A percentile compares a stretch with the other conserved stretches of the same genome.
Evolutionary conservation across 2,113 vertebrate genomes (phyloP).

Genomic region (Pelodiscus sinensis): DNA sequence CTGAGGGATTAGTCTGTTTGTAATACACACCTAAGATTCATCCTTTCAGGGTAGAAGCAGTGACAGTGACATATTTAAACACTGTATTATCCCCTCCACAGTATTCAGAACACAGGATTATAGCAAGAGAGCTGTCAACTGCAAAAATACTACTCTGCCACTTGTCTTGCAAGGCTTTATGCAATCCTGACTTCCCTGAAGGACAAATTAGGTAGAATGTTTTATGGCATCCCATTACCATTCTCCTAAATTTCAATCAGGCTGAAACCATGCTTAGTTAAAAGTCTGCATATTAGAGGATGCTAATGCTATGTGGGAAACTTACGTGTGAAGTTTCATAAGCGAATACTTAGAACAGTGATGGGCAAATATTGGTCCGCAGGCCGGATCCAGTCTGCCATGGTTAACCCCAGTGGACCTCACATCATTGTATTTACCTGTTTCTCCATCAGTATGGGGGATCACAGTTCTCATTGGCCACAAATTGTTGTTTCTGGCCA

Average conservation of each 20-base stretch:
- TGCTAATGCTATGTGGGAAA: background rate
- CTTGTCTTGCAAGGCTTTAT: background rate
- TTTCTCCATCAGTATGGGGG: too few species aligned
- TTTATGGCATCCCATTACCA: background rate
- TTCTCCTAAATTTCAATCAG: background rate
- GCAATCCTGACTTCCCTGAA: background rate
- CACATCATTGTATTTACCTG: too few species aligned
- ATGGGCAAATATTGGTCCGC: too few species aligned
- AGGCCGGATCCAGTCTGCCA: too few species aligned
- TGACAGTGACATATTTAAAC: background rate
- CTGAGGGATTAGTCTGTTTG: background rate
- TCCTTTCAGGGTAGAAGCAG: background rate
- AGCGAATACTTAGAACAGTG: too few species aligned
- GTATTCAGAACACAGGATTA: background rate
- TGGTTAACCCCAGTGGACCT: too few species aligned
- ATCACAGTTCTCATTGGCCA: too few species aligned
- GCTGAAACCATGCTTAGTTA: background rate
- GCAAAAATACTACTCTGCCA: rapidly evolving
- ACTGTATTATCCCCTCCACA: background rate
- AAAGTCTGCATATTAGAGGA: background rate
- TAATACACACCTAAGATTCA: background rate
- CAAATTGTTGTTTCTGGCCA: too few species aligned
- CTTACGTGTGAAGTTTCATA: background rate
- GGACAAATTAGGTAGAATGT: background rate
- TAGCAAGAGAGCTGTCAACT: background rate